These are phyloP conservation scores for Sebastes kiyomatsui DNA, from an alignment of 2,797 vertebrate species.

Conservation along the genomic window DNA sequence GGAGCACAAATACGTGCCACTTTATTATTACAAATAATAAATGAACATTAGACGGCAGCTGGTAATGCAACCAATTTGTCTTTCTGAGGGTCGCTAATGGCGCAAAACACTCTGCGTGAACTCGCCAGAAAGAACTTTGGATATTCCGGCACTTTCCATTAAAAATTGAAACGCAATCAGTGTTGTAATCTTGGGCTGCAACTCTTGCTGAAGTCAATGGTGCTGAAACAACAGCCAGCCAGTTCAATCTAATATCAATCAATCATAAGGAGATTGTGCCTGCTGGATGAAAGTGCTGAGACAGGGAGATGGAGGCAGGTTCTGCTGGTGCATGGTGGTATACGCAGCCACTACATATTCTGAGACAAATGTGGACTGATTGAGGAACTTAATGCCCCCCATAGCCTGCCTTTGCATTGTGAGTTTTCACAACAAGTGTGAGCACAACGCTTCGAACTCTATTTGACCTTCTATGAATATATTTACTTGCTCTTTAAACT, in stretches of 20 bases:
- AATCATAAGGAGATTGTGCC: constrained; percentile 60
- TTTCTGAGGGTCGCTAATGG: constrained; percentile 82
- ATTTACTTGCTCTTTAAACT: constrained; percentile 27
- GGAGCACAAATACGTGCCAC: constrained; percentile 67
- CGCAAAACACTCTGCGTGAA: constrained; percentile 72
- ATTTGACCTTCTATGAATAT: constrained; percentile 35
- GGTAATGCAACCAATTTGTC: constrained; percentile 84
- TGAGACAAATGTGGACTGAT: constrained; percentile 17
- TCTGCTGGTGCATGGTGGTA: constrained; percentile 1
- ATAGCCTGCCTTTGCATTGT: constrained; percentile 4
- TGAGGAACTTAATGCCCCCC: neutral
- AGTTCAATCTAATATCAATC: constrained; percentile 75
- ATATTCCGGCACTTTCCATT: constrained; percentile 74
- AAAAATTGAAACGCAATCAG: constrained; percentile 80
- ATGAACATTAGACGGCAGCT: constrained; percentile 77
- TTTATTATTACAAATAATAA: constrained; percentile 82
- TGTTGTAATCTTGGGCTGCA: constrained; percentile 69
- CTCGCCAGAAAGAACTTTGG: constrained; percentile 63
- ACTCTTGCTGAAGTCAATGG: constrained; percentile 67
- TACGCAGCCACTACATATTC: neutral
- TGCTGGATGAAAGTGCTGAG: constrained; percentile 50
- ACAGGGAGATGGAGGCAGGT: constrained; percentile 25
- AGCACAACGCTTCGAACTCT: constrained; percentile 23
- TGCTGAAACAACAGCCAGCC: constrained; percentile 75
- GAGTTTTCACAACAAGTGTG: neutral